Percentiles rank a stretch among this genome's conserved stretches.
Evolutionary conservation across 2,888 invertebrate species (phyloP).

Genomic region (Drosophila lacicola): DNA sequence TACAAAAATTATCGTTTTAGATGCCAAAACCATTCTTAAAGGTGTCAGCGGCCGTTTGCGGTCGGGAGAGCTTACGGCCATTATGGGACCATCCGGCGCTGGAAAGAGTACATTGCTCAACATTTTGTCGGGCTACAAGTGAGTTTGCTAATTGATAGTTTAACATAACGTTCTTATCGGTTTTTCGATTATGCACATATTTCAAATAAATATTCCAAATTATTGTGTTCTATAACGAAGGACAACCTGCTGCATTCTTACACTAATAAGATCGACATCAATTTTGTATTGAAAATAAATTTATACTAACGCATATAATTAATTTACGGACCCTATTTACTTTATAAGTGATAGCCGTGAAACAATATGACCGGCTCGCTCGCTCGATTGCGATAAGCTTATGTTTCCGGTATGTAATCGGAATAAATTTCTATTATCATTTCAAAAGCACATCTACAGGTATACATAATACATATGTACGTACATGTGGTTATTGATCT

Average conservation of each 20-base stretch:
- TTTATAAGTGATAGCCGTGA: slow-evolving; percentile 15
- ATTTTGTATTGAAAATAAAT: not conserved
- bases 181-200: too few species aligned
- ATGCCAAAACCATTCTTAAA: slow-evolving; percentile 94
- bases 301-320: not conserved
- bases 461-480: not conserved
- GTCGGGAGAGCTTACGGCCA: slow-evolving; percentile 96
- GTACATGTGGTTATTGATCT: slow-evolving; percentile 24
- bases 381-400: slow-evolving; percentile 24
- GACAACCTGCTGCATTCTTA: too few species aligned
- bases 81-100: slow-evolving; percentile 98
- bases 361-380: slow-evolving; percentile 1
- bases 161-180: not conserved
- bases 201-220: too few species aligned
- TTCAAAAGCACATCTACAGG: slow-evolving; percentile 3
- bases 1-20: slow-evolving; percentile 86
- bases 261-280: not conserved
- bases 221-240: too few species aligned
- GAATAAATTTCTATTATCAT: slow-evolving; percentile 21
- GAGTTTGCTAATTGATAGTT: slow-evolving; percentile 84
- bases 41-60: slow-evolving; percentile 94
- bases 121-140: slow-evolving; percentile 98
- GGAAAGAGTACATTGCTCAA: slow-evolving; percentile 97
- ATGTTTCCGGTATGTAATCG: slow-evolving; percentile 56
- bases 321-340: not conserved